These are phyloP conservation scores for Drosophila micromelanica DNA, from an alignment of 1,140 invertebrate genomes.

Conservation along the genomic window DNA sequence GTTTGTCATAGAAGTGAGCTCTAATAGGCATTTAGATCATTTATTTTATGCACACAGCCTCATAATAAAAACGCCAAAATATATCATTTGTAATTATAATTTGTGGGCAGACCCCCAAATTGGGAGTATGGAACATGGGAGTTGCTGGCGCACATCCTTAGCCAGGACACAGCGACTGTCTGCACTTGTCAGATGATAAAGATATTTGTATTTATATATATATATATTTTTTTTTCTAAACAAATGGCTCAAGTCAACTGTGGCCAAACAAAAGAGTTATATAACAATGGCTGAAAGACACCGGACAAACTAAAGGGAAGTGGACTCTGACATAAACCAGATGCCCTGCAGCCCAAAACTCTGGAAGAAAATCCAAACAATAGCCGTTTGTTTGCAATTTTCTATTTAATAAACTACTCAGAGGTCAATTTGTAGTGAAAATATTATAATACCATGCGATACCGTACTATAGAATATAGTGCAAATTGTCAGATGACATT, in stretches of 20 bases:
- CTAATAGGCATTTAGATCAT: constrained; percentile 63
- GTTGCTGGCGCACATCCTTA: constrained; percentile 1
- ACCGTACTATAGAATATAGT: too few species aligned
- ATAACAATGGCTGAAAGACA: constrained; percentile 46
- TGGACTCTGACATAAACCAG: constrained; percentile 10
- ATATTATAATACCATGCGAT: not conserved
- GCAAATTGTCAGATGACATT: too few species aligned
- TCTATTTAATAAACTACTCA: constrained; percentile 19
- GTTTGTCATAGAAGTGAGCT: constrained; percentile 45
- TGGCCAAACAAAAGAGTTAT: constrained; percentile 72
- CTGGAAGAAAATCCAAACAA: constrained; percentile 20
- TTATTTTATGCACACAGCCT: constrained; percentile 61
- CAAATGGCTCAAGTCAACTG: constrained; percentile 66
- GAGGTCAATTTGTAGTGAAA: constrained; percentile 8
- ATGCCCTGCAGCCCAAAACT: constrained; percentile 30
- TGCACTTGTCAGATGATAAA: constrained; percentile 63
- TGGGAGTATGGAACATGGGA: not conserved
- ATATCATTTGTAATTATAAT: constrained; percentile 68
- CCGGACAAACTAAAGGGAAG: constrained; percentile 21
- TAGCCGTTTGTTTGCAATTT: constrained; percentile 19
- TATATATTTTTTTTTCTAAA: constrained; percentile 18
- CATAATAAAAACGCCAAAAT: constrained; percentile 66
- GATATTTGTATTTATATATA: constrained; percentile 21
- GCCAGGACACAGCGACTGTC: constrained; percentile 20
- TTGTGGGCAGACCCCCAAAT: constrained; percentile 31